phyloP scores from a whole-genome alignment of 53 echinoderm and acorn worm species.

The Holothuria scabra region DNA sequence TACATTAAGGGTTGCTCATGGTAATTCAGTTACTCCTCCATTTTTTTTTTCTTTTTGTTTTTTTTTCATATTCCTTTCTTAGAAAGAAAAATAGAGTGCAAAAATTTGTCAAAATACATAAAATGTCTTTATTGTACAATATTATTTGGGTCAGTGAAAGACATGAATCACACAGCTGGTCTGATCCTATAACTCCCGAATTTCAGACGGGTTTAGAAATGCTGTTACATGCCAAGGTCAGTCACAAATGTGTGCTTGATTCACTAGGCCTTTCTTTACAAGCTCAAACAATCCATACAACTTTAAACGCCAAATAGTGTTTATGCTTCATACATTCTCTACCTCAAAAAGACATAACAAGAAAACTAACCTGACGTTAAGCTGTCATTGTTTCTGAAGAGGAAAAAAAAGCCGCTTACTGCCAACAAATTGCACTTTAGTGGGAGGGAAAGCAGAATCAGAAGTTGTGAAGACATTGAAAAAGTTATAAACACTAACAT shows the following conservation, averaged over 20 bases:
- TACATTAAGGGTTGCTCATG: not conserved
- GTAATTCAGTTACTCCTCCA: not conserved
- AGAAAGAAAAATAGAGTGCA: conserved; percentile 60
- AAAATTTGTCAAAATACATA: conserved; percentile 53
- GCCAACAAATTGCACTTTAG: conserved; percentile 59
- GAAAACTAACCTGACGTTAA: not conserved
- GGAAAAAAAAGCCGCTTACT: conserved; percentile 53
- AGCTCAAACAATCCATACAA: conserved; percentile 26
- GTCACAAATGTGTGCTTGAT: conserved; percentile 5
- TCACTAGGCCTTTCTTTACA: conserved; percentile 16
- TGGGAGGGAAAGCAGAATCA: conserved; percentile 58
- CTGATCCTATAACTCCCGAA: conserved; percentile 36
- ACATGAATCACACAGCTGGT: conserved; percentile 57
- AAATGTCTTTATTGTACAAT: conserved; percentile 57
- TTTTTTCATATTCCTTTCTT: conserved; percentile 42
- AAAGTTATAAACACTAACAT: conserved; percentile 32
- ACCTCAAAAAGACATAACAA: conserved; percentile 15
- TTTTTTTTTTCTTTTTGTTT: conserved; percentile 35
- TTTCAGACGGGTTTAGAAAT: conserved; percentile 32
- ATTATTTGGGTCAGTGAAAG: conserved; percentile 57
- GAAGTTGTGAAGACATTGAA: conserved; percentile 52
- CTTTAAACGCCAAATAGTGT: conserved; percentile 35
- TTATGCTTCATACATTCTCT: conserved; percentile 34
- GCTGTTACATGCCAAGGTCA: conserved; percentile 27
- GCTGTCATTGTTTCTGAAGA: conserved; percentile 32